Percentiles rank a stretch among this genome's conserved stretches.
Conservation (phyloP, 2,888 invertebrate genomes). For the Andrena chrysosceles region DNA sequence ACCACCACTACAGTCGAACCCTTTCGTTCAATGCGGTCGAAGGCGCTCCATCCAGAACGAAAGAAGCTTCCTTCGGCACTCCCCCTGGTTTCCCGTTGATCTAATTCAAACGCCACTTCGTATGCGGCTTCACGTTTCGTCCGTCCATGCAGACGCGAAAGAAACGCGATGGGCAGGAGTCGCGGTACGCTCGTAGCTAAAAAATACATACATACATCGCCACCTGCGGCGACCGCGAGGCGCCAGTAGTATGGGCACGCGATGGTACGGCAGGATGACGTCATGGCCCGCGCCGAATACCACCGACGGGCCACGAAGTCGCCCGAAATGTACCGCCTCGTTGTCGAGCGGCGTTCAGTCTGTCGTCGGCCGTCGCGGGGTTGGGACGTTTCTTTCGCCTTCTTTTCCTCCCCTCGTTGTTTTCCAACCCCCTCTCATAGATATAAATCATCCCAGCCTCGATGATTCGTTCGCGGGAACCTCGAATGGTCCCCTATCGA, state of each 20-base stretch:
- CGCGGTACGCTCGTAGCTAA: conserved; percentile 58
- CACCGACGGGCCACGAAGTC: conserved; percentile 73
- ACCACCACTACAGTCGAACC: background rate
- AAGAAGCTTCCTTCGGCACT: background rate
- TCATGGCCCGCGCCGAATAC: conserved; percentile 77
- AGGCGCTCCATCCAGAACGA: background rate
- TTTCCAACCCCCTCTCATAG: background rate
- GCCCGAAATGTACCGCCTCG: conserved; percentile 72
- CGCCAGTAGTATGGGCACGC: conserved; percentile 82
- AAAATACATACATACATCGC: conserved; percentile 64
- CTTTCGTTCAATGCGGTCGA: no score
- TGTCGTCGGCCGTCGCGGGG: conserved; percentile 76
- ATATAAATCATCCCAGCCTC: conserved; percentile 9
- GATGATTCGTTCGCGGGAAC: conserved; percentile 51
- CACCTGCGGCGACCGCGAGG: conserved; percentile 77
- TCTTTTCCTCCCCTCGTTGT: background rate
- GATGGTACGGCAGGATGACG: conserved; percentile 83
- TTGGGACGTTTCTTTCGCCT: conserved; percentile 40
- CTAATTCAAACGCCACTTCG: conserved; percentile 5
- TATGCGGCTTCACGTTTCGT: background rate
- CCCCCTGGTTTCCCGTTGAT: background rate
- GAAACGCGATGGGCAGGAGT: conserved; percentile 47
- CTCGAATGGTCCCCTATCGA: conserved; percentile 51
- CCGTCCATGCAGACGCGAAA: conserved; percentile 30
- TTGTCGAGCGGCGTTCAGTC: conserved; percentile 75